Percentiles rank a stretch among this genome's conserved stretches.
Conservation (phyloP, 1,140 invertebrate species). For the Tribolium madens region DNA sequence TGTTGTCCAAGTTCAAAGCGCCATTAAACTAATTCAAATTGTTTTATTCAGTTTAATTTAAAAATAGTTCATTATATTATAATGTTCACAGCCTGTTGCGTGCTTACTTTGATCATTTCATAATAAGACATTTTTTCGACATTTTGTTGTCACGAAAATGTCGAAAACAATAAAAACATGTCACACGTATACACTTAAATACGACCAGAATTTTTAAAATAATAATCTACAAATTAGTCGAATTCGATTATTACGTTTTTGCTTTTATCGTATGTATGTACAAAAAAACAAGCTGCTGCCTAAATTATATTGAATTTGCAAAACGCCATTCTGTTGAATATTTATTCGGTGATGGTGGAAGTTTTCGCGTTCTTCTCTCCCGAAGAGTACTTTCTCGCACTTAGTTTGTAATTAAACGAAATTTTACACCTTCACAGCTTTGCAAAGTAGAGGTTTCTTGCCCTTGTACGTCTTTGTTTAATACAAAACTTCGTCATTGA, state of each 20-base stretch:
- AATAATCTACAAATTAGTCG: no score
- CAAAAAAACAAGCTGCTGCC: background rate
- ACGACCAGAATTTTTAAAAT: background rate
- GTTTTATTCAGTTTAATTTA: conserved; percentile 6
- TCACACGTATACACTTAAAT: background rate
- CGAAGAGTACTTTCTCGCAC: background rate
- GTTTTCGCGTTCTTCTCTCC: conserved; percentile 7
- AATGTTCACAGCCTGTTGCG: background rate
- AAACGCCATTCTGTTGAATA: background rate
- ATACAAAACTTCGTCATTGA: conserved; percentile 25
- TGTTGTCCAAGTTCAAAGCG: conserved; percentile 4
- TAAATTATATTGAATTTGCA: conserved; percentile 26
- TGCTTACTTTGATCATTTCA: background rate
- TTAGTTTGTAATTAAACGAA: conserved; percentile 23
- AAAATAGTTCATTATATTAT: conserved; percentile 34
- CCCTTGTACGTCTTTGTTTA: conserved; percentile 14
- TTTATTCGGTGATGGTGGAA: conserved; percentile 7
- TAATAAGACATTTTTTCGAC: conserved; percentile 7
- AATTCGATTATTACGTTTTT: no score
- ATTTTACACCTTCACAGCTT: conserved; percentile 31
- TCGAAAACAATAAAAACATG: conserved; percentile 5
- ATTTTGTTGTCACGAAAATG: background rate
- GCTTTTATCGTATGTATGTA: conserved; percentile 2
- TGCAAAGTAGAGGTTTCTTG: background rate
- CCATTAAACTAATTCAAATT: conserved; percentile 34